Evolutionary conservation across 2,113 vertebrate species (phyloP).

Genomic region (Rafetus swinhoei): DNA sequence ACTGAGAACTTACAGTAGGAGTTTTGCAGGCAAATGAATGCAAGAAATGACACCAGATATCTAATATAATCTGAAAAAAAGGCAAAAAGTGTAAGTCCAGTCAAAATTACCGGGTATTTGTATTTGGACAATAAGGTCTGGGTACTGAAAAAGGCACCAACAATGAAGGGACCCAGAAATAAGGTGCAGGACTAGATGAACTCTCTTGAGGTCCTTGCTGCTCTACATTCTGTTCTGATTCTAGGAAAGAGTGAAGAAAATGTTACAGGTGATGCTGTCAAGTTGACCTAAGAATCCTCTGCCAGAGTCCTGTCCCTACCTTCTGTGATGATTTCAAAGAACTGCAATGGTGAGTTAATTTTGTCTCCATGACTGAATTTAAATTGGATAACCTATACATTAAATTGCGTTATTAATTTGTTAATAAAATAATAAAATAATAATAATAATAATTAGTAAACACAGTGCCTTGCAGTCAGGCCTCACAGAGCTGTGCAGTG

Average conservation of each 20-base stretch:
- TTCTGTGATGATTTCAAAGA: not conserved
- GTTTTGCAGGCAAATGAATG: not conserved
- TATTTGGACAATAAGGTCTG: not conserved
- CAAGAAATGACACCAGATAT: not conserved
- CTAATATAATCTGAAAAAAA: not conserved
- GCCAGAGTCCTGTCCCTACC: not conserved
- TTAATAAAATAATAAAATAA: too few relatives aligned
- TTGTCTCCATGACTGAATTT: not conserved
- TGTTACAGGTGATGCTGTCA: not conserved
- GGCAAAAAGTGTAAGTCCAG: not conserved
- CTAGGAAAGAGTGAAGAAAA: not conserved
- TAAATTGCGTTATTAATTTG: not conserved
- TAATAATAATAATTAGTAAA: not conserved
- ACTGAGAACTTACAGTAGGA: not conserved
- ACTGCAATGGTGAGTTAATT: not conserved
- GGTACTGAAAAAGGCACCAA: not conserved
- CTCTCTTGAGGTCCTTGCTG: not conserved
- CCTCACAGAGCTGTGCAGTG: not conserved
- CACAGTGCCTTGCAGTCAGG: conserved; percentile 27
- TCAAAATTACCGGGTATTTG: not conserved
- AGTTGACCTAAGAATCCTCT: not conserved
- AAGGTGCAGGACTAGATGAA: not conserved
- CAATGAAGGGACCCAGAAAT: not conserved
- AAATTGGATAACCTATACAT: not conserved
- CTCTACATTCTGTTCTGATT: not conserved